Base-by-base conservation (phyloP, 2,888 invertebrate genomes). In the Cheilosia soror region DNA sequence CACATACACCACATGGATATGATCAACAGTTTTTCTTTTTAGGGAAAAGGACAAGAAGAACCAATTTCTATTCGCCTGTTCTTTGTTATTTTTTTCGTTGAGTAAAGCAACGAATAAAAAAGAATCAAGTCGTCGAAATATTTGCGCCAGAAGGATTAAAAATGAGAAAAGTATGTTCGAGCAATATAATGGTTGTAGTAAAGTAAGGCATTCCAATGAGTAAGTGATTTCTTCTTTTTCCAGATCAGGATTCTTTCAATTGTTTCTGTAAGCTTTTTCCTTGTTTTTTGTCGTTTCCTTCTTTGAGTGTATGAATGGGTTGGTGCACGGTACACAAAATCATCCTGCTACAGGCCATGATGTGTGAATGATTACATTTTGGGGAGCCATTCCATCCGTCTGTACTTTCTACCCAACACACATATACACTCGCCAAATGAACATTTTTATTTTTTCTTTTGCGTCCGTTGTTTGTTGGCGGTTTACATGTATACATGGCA, bases 101-200 rank as follows among this genome's bases (percentile, higher is more conserved):
- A 49, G 42, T 11, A 20, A 62, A 65, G 2, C 13, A 29, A 31
- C 15, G 20, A 47, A 27, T 5, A 31, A 33, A 7, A 49, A 29
- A 33, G 4, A 51, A 51, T 13, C 33, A 47, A 65, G 33, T 27
- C 27, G 40, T 60, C 63, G 58, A 81, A 85, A 77, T 77, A 85
- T 85, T 81, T 81, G 81, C 85, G 68, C 72, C 76, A 81, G 76
- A 80, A 85, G 85, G 85, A 85, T 85, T 85, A 85, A 85, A 81
- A 80, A 72, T 76, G 76, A 85, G 80, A 80, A 77, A 85, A 85
- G 80, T 85, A 76, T 76, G 65, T 75, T 79, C 51, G 65, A 57
- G 62, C 60, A 62, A 69, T 42, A 71, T 31, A 44, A 44, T 65
- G 51, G 47, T 20, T 55, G 44, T 9, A 11, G 13, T 31, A 33